Evolutionary conservation across 1,140 invertebrate species (phyloP).

Genomic region (Gerris buenoi): DNA sequence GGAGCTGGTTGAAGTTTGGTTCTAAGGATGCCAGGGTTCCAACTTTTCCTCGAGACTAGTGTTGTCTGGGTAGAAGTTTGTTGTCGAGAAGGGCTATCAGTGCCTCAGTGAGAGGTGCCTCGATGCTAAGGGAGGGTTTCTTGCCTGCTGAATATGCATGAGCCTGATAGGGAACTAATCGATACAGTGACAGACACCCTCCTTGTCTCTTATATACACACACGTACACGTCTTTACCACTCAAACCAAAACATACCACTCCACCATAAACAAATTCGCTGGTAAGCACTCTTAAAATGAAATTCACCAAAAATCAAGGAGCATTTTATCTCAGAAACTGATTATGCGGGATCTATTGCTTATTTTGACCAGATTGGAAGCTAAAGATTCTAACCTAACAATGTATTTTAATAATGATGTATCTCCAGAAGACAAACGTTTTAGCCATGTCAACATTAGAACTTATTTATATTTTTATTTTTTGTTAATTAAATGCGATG

Average conservation of each 20-base stretch:
- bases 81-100: neutral
- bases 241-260: neutral
- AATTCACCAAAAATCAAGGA: too few relatives aligned
- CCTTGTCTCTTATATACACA: neutral
- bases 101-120: neutral
- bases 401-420: too few relatives aligned
- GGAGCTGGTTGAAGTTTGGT: neutral
- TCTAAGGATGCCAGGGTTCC: neutral
- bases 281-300: too few relatives aligned
- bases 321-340: too few relatives aligned
- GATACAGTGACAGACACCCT: slow-evolving; percentile 8
- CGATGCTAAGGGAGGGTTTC: neutral
- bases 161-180: slow-evolving; percentile 14
- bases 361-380: too few relatives aligned
- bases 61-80: neutral
- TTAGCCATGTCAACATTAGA: too few relatives aligned
- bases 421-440: too few relatives aligned
- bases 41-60: neutral
- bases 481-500: too few relatives aligned
- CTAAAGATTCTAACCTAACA: too few relatives aligned
- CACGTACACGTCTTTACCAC: neutral
- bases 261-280: neutral
- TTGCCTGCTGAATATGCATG: slow-evolving; percentile 12
- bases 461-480: too few relatives aligned
- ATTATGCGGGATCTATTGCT: too few relatives aligned